Evolutionary conservation across 2,888 invertebrate genomes (phyloP).

Genomic region (Yponomeuta sedellus): DNA sequence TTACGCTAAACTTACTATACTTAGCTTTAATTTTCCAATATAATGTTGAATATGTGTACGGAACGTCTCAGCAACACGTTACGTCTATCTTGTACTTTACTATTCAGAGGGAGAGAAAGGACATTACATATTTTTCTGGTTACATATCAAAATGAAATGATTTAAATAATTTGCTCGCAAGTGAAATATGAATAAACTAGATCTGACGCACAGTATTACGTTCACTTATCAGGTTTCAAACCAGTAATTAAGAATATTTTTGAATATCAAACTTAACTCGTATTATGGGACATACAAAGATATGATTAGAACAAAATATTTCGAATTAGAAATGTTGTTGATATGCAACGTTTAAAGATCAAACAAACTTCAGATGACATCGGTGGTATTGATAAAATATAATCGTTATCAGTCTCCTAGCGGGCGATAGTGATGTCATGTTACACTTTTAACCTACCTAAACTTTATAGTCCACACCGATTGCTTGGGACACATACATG

Average conservation of each 20-base stretch:
- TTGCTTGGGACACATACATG: slow-evolving; percentile 26
- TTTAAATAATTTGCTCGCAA: neutral
- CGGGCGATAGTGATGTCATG: slow-evolving; percentile 44
- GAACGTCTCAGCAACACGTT: slow-evolving; percentile 56
- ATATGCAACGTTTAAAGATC: slow-evolving; percentile 74
- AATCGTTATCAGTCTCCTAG: slow-evolving; percentile 55
- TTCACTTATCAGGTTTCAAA: slow-evolving; percentile 43
- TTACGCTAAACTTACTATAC: slow-evolving; percentile 58
- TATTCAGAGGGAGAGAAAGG: slow-evolving; percentile 71
- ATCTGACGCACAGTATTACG: slow-evolving; percentile 48
- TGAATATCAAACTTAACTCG: slow-evolving; percentile 60
- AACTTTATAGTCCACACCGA: neutral
- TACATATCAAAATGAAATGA: neutral
- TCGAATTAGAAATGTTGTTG: slow-evolving; percentile 72
- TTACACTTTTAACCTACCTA: slow-evolving; percentile 18
- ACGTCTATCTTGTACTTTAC: slow-evolving; percentile 71
- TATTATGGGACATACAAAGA: slow-evolving; percentile 55
- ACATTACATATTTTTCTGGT: slow-evolving; percentile 41
- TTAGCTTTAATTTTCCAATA: slow-evolving; percentile 57
- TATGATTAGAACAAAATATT: slow-evolving; percentile 69
- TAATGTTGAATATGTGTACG: slow-evolving; percentile 30
- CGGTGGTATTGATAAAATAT: slow-evolving; percentile 60
- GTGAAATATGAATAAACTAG: slow-evolving; percentile 2
- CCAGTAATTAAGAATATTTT: slow-evolving; percentile 20
- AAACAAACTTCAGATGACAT: slow-evolving; percentile 58